Evolutionary conservation across 2,797 vertebrate species (phyloP), one percentile per base, ranked within the genome.

Genomic region (Melanotaenia nigrans): DNA sequence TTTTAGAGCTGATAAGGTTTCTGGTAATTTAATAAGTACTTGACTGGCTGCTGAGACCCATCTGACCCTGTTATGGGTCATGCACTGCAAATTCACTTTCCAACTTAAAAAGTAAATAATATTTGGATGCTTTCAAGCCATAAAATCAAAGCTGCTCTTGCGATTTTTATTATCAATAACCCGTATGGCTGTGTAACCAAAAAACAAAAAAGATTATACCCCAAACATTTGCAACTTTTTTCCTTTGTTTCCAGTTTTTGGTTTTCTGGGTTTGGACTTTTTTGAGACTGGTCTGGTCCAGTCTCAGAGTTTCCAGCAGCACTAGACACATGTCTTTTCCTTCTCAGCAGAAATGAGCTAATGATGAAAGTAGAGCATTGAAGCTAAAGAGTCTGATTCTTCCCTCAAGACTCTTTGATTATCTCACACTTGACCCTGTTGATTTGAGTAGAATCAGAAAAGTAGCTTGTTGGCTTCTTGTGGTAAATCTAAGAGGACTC

Each of bases 1-100:
- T 20, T 22, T 53, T 47, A 24, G 36, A 42, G 53, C 6, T 32
- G 24, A 42, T 71, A 20, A 49, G 59, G 70, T 59, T n/a, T 30
- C 22, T 1, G 13, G 78, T 73, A 73, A 81, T 40, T 61, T 61
- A 56, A 68, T 75, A 47, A 68, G 53, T 57, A 30, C 55, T 53
- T 68, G 68, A 68, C 59, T 1, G 16, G 30, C 54, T 60, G n/a
- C 36, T 40, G 13, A 28, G 67, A 36, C 45, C 59, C 51, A 6
- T 66, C 70, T 65, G 54, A 45, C 13, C 4, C 18, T 45, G 54
- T 61, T 60, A 28, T 5, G 36, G 38, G 22, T 30, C 18, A 49
- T n/a, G 20, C 45, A 49, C 47, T 22, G 24, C 51, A 54, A 18
- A 13, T 30, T 55, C 5, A 16, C 24, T 55, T 28, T 55, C 53